Evolutionary conservation across 2,113 vertebrate genomes (phyloP), one percentile per base, ranked within the genome.

Genomic region (Choloepus hoffmanni): DNA sequence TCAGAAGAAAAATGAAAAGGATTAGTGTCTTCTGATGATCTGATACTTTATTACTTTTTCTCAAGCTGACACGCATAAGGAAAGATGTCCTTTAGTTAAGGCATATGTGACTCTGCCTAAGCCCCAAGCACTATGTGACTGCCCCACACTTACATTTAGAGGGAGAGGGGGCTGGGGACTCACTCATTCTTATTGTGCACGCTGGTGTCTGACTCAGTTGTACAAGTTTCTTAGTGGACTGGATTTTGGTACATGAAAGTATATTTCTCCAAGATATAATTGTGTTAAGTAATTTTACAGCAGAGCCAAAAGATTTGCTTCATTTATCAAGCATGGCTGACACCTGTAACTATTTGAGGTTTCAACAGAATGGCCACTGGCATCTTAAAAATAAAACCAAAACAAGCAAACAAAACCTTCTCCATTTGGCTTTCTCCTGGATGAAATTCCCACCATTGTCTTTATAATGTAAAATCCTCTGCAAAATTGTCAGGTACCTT

Each of bases 311-410:
- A 89, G 18, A 19, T 77, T 63, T 62, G 40, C 10, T 89, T 43
- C 78, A 7, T 90, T 82, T 93, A 84, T 43, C 53, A 91, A 91
- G 10, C 11, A 82, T 77, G 13, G 3, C 9, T 95, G 12, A 15
- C 15, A 77, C 82, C 73, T 90, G 7, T n/a, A 67, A 84, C 83
- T 85, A 3, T 45, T 78, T 78, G 19, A 77, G 40, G 0, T 1
- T 58, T 83, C 28, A 63, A 58, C 45, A 90, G 72, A 96, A 90
- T 58, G 10, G 30, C 0, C 53, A 19, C 13, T 40, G 5, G 33
- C 9, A 48, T 33, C 50, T 92, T 92, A 70, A 86, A 82, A 77
- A 86, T 36, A 73, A 89, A 89, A 84, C 2, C 53, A 76, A 62
- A 45, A 14, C 18, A 28, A 89, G 84, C 26, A 72, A 92, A 33